phyloP scores from a whole-genome alignment of 2,113 vertebrate species.

The Phoxinus phoxinus region DNA sequence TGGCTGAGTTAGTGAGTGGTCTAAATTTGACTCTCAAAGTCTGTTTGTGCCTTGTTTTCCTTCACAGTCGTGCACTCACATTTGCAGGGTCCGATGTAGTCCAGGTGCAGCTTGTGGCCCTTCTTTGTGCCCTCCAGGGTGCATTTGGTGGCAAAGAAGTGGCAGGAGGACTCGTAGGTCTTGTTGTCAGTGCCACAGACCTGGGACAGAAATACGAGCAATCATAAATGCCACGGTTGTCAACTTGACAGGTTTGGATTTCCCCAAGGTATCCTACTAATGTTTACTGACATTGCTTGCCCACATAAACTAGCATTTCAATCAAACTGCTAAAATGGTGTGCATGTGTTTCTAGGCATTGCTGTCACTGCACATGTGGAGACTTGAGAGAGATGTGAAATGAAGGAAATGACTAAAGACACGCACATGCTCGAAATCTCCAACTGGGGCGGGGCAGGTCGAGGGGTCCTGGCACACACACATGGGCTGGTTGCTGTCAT shows the following conservation, averaged over 20 bases:
- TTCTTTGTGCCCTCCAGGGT: constrained; percentile 98
- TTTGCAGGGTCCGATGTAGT: constrained; percentile 99
- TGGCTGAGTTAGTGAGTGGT: background rate
- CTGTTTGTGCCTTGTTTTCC: background rate
- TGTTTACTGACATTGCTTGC: background rate
- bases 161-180: constrained; percentile 96
- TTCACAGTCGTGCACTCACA: constrained; percentile 74
- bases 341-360: background rate
- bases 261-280: background rate
- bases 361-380: background rate
- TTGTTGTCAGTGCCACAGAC: constrained; percentile 97
- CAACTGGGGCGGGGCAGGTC: constrained; percentile 83
- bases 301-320: background rate
- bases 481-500: constrained; percentile 92
- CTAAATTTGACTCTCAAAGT: constrained; percentile 12
- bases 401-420: constrained; percentile 46
- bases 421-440: constrained; percentile 92
- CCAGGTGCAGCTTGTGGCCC: constrained; percentile 97
- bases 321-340: background rate
- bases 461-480: constrained; percentile 97
- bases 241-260: background rate
- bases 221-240: background rate
- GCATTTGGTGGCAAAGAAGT: constrained; percentile 98
- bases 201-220: constrained; percentile 66
- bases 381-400: constrained; percentile 8